Conservation (phyloP, 2,888 invertebrate species). For the Melolontha melolontha region DNA sequence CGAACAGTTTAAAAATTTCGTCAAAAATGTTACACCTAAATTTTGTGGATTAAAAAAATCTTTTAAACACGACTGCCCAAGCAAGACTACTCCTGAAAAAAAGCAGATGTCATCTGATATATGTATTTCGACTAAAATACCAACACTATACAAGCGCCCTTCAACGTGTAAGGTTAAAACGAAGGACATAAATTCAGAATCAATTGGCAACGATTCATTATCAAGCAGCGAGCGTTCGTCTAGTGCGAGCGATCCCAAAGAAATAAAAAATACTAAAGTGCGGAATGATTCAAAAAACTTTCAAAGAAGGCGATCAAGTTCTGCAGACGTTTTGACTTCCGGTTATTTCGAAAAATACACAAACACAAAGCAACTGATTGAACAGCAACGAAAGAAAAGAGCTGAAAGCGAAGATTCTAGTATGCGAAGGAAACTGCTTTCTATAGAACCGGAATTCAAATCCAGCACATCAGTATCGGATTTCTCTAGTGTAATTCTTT, state of each 20-base stretch:
- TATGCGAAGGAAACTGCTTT: neutral
- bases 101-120: neutral
- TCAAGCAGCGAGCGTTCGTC: slow-evolving; percentile 29
- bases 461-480: slow-evolving; percentile 40
- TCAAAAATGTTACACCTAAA: slow-evolving; percentile 39
- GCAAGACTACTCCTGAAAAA: neutral
- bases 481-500: slow-evolving; percentile 35
- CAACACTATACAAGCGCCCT: neutral
- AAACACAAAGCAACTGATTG: slow-evolving; percentile 30
- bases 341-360: slow-evolving; percentile 39
- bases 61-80: neutral
- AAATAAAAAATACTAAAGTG: neutral
- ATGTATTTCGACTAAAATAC: slow-evolving; percentile 4
- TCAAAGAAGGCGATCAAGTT: slow-evolving; percentile 25
- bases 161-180: neutral
- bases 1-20: slow-evolving; percentile 42
- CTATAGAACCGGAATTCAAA: slow-evolving; percentile 28
- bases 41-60: slow-evolving; percentile 29
- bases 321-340: slow-evolving; percentile 30
- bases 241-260: slow-evolving; percentile 9
- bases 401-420: slow-evolving; percentile 4
- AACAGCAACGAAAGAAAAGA: slow-evolving; percentile 19
- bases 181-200: neutral
- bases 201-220: slow-evolving; percentile 3
- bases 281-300: slow-evolving; percentile 21